Base-by-base conservation (phyloP, 2,888 invertebrate genomes). In the Aromia moschata region DNA sequence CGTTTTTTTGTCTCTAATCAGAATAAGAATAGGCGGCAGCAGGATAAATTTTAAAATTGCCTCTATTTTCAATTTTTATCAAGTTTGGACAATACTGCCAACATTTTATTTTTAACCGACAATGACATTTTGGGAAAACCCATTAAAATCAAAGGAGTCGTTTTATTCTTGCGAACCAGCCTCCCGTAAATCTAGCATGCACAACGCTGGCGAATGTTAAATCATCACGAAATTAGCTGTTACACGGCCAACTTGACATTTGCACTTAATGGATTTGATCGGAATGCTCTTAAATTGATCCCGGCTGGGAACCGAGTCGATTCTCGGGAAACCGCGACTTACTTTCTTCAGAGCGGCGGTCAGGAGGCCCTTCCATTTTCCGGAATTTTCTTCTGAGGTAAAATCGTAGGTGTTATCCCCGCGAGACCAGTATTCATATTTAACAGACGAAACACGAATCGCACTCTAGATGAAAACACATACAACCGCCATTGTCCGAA, bases 341-440 rank as follows among this genome's bases (percentile, higher is more conserved):
- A 95, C 95, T 90, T 93, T 93, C 81, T 90, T 89, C 75, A 97
- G 85, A 47, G 95, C 90, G 77, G 87, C 89, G 78, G 93, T 89
- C 82, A 97, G 92, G 69, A 96, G 85, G 68, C 95, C 94, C 78
- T 90, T 92, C 96, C 96, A 97, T 87, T 95, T 95, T 71, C 88
- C 87, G 73, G 88, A 88, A 83, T 94, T 95, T 81, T 94, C 94
- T 78, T 90, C 90, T 80, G 92, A 92, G 79, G 89, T 88, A 83
- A 94, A 95, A 85, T 95, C 93, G 84, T 92, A 93, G 75, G 81
- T 79, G 70, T 80, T 81, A 77, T 84, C 84, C 74, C 81, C 80
- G 81, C 80, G 71, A 77, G 77, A 69, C 82, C 79, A 71, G 83
- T 81, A 79, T 81, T 82, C 79, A 79, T 79, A 73, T 74, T 79